A percentile compares a stretch with the other conserved stretches of the same genome.
These are phyloP conservation scores for Propithecus perrieri DNA, from an alignment of 2,797 vertebrate genomes.

Conservation along the genomic window DNA sequence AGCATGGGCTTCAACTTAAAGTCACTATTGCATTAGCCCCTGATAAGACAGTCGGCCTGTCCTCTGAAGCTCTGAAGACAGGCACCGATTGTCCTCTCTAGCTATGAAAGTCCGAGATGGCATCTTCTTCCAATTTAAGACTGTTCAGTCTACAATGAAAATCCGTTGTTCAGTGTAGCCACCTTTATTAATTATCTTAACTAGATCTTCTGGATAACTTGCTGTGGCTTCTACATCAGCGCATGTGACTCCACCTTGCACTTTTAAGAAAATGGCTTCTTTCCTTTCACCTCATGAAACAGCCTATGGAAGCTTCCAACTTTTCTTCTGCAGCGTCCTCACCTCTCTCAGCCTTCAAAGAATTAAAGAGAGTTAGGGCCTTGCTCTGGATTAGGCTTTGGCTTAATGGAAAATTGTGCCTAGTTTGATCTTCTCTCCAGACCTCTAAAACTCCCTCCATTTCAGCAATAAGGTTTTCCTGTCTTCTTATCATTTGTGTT, in stretches of 20 bases:
- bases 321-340: background rate
- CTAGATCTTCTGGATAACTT: background rate
- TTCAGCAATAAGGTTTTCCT: background rate
- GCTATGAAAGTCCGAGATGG: background rate
- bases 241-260: too few species aligned
- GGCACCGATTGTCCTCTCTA: background rate
- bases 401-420: background rate
- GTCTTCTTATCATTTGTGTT: background rate
- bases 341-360: background rate
- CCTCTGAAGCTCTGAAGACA: background rate
- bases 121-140: background rate
- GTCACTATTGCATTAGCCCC: background rate
- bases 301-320: background rate
- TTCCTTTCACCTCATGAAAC: background rate
- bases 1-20: background rate
- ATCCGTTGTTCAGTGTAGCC: background rate
- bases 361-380: background rate
- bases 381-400: background rate
- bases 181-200: background rate
- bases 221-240: background rate
- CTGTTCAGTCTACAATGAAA: background rate
- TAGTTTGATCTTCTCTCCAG: background rate
- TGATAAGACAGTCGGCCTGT: background rate
- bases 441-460: background rate
- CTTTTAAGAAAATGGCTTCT: background rate